Base-by-base conservation (phyloP, 2,797 vertebrate species). In the Hafferia zeledoni region DNA sequence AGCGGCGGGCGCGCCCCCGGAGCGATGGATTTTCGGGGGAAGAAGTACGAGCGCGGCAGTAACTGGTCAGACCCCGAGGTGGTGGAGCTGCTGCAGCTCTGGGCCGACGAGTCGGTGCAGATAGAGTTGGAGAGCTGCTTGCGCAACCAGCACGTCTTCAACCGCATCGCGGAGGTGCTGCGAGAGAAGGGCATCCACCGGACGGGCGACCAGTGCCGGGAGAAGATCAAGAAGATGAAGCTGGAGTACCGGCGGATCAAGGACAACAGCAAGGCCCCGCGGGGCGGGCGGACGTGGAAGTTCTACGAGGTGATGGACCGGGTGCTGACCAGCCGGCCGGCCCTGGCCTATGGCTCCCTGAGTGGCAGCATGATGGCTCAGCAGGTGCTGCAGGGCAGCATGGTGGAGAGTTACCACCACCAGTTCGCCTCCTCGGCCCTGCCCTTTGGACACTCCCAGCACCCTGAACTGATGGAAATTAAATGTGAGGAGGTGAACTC, bases 191-290 rank as follows among this genome's bases (percentile, higher is more conserved):
- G 99, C 70, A 98, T 99, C 94, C 98, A 98, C 83, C 98, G 98
- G 28, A 99, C 98, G 2, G 98, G 98, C 1, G 98, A 99, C 92
- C 98, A 99, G 96, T 99, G 98, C 96, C 94, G 98, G 43, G 99
- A 99, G 97, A 99, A 99, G 97, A 99, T 99, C 91, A 99, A 99
- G 89, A 99, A 99, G 97, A 99, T 99, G 98, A 99, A 99, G 97
- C 97, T 99, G 93, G 99, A 99, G 81, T 99, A 99, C 82, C 98
- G 99, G 5, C 97, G 98, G 35, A 98, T 99, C 49, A 99, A 99
- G 78, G 99, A 99, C 94, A 99, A 99, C 80, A 97, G 98, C 93
- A 99, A 99, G 43, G 98, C 98, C 67, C 80, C 97, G 13, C 96
- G 98, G 33, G 97, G 98, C 1, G 98, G 98, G 7, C 97, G 99